Evolutionary conservation across 2,113 vertebrate species (phyloP).

Genomic region (Leptocoma aspasia): DNA sequence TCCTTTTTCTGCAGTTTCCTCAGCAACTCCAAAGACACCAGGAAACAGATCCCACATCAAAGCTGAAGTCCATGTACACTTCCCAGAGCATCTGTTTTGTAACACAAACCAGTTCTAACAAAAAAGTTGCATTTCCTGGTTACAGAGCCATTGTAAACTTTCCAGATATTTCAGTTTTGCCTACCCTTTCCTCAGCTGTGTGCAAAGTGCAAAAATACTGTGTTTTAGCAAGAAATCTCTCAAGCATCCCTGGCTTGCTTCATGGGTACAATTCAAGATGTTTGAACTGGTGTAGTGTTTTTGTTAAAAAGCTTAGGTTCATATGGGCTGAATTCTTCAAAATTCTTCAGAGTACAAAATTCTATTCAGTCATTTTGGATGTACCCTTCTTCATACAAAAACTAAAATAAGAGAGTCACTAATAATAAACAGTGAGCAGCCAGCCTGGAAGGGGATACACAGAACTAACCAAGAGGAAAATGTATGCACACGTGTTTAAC

Average conservation of each 20-base stretch:
- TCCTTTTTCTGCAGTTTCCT: neutral
- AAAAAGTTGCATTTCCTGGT: neutral
- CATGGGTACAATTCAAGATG: neutral
- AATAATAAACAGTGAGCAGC: neutral
- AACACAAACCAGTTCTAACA: neutral
- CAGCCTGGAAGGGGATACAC: neutral
- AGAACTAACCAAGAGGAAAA: neutral
- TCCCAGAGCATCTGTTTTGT: neutral
- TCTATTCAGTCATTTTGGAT: neutral
- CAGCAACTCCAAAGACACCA: neutral
- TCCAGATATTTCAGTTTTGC: neutral
- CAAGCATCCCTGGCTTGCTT: neutral
- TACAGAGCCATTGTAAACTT: neutral
- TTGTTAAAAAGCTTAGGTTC: neutral
- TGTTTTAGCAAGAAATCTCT: neutral
- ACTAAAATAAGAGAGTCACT: neutral
- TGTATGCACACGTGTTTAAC: fast-evolving
- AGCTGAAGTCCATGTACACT: neutral
- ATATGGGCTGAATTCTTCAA: neutral
- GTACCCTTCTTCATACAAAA: neutral
- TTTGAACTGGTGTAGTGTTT: neutral
- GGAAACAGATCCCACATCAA: neutral
- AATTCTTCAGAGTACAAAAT: neutral
- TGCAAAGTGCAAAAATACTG: neutral
- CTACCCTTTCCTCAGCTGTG: neutral